Conservation (phyloP, 2,888 invertebrate genomes). For the Melangyna quadrimaculata region DNA sequence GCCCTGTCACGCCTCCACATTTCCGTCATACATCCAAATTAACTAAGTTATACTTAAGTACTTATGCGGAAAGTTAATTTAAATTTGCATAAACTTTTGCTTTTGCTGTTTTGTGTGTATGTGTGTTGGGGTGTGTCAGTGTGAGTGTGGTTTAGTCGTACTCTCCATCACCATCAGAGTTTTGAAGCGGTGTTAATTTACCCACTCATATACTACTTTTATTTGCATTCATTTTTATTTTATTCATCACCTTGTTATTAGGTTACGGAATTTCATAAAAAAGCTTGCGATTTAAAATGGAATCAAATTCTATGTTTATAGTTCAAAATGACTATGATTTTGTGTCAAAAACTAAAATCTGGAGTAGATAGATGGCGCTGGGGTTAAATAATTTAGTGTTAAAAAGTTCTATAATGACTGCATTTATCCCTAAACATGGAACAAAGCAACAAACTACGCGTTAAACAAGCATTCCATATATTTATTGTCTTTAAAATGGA, state of each 20-base stretch:
- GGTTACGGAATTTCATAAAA: too few relatives aligned
- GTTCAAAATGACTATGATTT: too few relatives aligned
- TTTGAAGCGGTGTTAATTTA: constrained; percentile 56
- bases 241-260: neutral
- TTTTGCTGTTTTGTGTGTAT: neutral
- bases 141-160: neutral
- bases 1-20: constrained; percentile 23
- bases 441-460: too few relatives aligned
- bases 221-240: neutral
- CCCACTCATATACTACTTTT: constrained; percentile 21
- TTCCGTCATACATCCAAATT: constrained; percentile 56
- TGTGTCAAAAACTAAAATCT: too few relatives aligned
- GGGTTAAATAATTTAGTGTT: too few relatives aligned
- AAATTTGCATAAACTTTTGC: constrained; percentile 65
- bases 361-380: too few relatives aligned
- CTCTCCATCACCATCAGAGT: constrained; percentile 5
- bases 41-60: constrained; percentile 65
- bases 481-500: too few relatives aligned
- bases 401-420: too few relatives aligned
- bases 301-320: too few relatives aligned
- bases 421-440: too few relatives aligned
- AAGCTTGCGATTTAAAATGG: too few relatives aligned
- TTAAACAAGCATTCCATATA: too few relatives aligned
- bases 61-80: constrained; percentile 69
- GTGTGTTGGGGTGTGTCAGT: neutral